Evolutionary conservation across 2,888 invertebrate species (phyloP), one percentile per base, ranked within the genome.

Genomic region (Polia nebulosa): DNA sequence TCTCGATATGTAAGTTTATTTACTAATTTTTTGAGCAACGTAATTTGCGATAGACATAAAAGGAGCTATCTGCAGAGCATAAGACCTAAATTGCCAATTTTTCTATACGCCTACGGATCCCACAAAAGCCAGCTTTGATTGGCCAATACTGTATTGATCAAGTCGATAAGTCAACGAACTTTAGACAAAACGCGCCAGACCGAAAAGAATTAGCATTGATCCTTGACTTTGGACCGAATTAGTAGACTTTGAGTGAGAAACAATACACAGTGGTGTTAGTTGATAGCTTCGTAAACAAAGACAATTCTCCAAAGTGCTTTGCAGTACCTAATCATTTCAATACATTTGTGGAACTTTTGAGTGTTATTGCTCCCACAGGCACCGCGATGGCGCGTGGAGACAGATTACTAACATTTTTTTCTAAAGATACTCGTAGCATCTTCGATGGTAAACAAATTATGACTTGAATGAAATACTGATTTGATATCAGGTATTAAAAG

Each of bases 141-240:
- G 44, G 27, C 20, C 36, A 36, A 62, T 59, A 60, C 49, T 39
- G 53, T 77, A 75, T 66, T 55, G 72, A 80, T 72, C 67, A 60
- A 72, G 9, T 65, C 67, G 56, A 70, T 72, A 73, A 75, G 86
- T 85, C 84, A 76, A 78, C 57, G 87, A 87, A 82, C 88, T 81
- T 52, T 20, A 53, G 45, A 60, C 55, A 41, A 61, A 63, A 75
- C 63, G 76, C 86, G 83, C 73, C 76, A 87, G 87, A 87, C 88
- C 85, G 84, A 80, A 82, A 72, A 87, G 76, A 77, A 85, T 83
- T 77, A 81, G 73, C 74, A 71, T 59, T 56, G 56, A 78, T 79
- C 80, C 82, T 82, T 83, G 82, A 82, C 83, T 82, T 80, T 81
- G 78, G 25, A 55, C 70, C 71, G 67, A 81, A 75, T 77, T 76